Evolutionary conservation across 1,140 invertebrate species (phyloP), one percentile per base, ranked within the genome.

Genomic region (Scaptodrosophila lebanonensis): DNA sequence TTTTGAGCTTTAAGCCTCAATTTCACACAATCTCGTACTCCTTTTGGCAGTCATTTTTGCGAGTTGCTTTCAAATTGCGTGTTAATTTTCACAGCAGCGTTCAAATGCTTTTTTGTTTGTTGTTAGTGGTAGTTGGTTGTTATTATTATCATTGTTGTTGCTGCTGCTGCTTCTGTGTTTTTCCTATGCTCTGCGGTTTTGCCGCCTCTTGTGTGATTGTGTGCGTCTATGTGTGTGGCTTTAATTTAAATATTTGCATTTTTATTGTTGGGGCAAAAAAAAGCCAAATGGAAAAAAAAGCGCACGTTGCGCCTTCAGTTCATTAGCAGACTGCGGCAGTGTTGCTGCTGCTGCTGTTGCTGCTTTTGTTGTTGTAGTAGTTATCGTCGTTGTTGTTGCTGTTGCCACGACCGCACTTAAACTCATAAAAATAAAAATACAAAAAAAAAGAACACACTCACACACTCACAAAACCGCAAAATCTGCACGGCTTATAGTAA

Each of bases 21-120:
- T 3, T n/a, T 44, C 22, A 33, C 59, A 18, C 15, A 30, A 44
- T 49, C 50, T 65, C 57, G 22, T 61, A 68, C 66, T 68, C 66
- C 44, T 68, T 72, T 22, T 20, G 47, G 3, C 22, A n/a, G 47
- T 27, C 49, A 11, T 13, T 43, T 49, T 18, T 27, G 3, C 45
- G 16, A 16, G 69, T 64, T 51, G 40, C 11, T 49, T 59, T 72
- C 52, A 68, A 77, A 77, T 77, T 82, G 73, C 75, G 73, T 79
- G 73, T 73, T 79, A 79, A 79, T 79, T 79, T 79, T 79, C 73
- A 82, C 73, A 77, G n/a, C n/a, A n/a, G n/a, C n/a, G n/a, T n/a
- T n/a, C n/a, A n/a, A n/a, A n/a, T n/a, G n/a, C n/a, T n/a, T n/a
- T n/a, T n/a, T n/a, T n/a, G n/a, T n/a, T n/a, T n/a, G n/a, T n/a